Conservation (phyloP, 2,888 invertebrate genomes). For the Tetragonisca angustula region DNA sequence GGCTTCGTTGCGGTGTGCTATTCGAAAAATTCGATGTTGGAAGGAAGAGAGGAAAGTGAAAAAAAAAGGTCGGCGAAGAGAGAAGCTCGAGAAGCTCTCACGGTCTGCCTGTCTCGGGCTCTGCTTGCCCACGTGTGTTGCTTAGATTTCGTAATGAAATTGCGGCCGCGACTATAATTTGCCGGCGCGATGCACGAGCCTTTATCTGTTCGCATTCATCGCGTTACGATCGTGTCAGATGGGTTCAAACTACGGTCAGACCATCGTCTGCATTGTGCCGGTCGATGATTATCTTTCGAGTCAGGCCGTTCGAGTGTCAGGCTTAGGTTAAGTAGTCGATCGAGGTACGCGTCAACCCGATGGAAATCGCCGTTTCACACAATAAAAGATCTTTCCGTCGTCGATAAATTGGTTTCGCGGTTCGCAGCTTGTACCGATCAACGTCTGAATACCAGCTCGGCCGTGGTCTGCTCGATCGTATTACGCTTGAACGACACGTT, state of each 20-base stretch:
- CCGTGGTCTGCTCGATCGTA: neutral
- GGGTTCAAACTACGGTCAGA: constrained; percentile 44
- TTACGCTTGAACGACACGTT: neutral
- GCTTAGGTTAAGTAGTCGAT: neutral
- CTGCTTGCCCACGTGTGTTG: constrained; percentile 51
- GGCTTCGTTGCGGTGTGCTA: neutral
- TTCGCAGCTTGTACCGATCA: neutral
- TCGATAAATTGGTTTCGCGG: neutral
- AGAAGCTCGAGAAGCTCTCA: constrained; percentile 66
- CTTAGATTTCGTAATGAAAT: constrained; percentile 64
- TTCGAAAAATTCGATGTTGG: constrained; percentile 36
- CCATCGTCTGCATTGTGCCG: constrained; percentile 50
- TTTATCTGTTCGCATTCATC: constrained; percentile 62
- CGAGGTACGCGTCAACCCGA: constrained; percentile 5
- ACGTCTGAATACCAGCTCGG: neutral
- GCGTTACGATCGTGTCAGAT: constrained; percentile 54
- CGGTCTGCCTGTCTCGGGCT: constrained; percentile 32
- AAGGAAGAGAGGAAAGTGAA: neutral
- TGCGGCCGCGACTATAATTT: constrained; percentile 61
- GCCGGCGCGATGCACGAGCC: constrained; percentile 62
- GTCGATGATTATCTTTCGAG: constrained; percentile 41
- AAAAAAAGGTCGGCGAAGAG: constrained; percentile 25
- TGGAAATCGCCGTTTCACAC: neutral
- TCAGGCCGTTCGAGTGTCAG: constrained; percentile 15
- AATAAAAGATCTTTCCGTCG: neutral